Base-by-base conservation (phyloP, 2,113 vertebrate species). In the Dromas ardeola region DNA sequence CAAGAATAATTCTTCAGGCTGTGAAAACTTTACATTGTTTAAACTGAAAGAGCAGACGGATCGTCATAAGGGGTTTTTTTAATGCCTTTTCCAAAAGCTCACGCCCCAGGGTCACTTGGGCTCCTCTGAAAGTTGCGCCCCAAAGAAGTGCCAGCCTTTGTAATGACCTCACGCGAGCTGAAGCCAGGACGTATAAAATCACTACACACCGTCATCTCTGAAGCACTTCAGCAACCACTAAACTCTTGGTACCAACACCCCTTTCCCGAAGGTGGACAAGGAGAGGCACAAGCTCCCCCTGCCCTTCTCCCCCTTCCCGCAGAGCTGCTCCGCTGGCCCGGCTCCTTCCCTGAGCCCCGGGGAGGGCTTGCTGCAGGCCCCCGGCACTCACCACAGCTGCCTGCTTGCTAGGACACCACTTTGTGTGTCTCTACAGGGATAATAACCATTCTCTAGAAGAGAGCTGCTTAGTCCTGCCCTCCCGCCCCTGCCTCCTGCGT, bases 41-140 rank as follows among this genome's bases (percentile, higher is more conserved):
- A 43, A 78, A 71, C 11, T 27, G 50, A n/a, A 84, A 73, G 15
- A 38, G 62, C 5, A 65, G 43, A 52, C 76, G 62, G 40, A 71
- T 42, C 0, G 0, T 18, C 0, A 6, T 27, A 17, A 19, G 23
- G 2, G 5, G 16, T 83, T 59, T 27, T 84, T 79, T 18, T 7
- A 85, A 73, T 27, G 53, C 11, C 36, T 91, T 38, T 93, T 85
- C 25, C 50, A 61, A 89, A 72, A 67, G 42, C 34, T 91, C 55
- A 38, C 0, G 1, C 8, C 29, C 38, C 42, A 78, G 69, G 70
- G 83, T 87, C 61, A 72, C 53, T 19, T 32, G n/a, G 13, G 26
- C 15, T 88, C 9, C 62, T 79, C 61, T 70, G 53, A 45, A 80
- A 93, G 36, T 5, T 42, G 36, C 18, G 83, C 32, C 12, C 27